Conservation (phyloP, 2,888 invertebrate genomes). For the Melolontha melolontha region DNA sequence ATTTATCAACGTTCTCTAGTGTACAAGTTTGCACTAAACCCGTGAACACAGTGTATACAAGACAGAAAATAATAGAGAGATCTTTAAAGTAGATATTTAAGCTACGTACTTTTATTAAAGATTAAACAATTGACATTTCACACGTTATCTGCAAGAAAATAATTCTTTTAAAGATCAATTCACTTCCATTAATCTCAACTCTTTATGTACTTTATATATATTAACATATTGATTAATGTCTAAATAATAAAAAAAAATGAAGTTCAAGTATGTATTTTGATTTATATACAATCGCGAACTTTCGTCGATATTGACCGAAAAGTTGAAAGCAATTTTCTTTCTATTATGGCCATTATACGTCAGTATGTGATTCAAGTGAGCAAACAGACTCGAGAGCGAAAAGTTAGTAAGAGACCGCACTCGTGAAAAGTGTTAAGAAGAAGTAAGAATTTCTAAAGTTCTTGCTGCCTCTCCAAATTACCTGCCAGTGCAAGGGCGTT, state of each 20-base stretch:
- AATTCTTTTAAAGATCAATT: too few species aligned
- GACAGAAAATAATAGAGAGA: too few species aligned
- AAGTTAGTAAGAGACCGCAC: conserved; percentile 16
- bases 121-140: background rate
- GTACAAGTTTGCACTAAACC: too few species aligned
- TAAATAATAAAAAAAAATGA: too few species aligned
- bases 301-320: conserved; percentile 56
- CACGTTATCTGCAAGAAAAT: too few species aligned
- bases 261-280: background rate
- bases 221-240: too few species aligned
- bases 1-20: too few species aligned
- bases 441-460: conserved; percentile 62
- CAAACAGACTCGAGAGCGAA: conserved; percentile 50
- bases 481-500: conserved; percentile 74
- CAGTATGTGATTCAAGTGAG: conserved; percentile 59
- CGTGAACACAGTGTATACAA: too few species aligned
- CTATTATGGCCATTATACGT: conserved; percentile 62
- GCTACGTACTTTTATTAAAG: background rate
- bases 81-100: too few species aligned
- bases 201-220: too few species aligned
- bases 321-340: conserved; percentile 62
- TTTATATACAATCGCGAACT: background rate
- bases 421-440: conserved; percentile 27
- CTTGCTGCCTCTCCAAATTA: conserved; percentile 64
- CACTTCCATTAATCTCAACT: too few species aligned